Percentiles rank a stretch among this genome's conserved stretches.
Evolutionary conservation across 2,113 vertebrate genomes (phyloP).

Genomic region (Parotia lawesii): DNA sequence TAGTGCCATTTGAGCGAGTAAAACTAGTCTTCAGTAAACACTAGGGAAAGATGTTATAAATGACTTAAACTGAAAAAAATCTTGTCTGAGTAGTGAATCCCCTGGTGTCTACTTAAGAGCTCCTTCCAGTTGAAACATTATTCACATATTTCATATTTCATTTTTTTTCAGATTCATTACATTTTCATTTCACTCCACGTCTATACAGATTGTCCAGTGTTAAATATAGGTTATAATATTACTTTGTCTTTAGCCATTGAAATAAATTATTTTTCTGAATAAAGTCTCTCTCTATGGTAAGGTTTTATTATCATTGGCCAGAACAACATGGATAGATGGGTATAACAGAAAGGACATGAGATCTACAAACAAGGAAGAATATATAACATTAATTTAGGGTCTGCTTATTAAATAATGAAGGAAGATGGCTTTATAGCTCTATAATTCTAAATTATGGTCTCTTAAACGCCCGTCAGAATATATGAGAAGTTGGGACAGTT

Average conservation of each 20-base stretch:
- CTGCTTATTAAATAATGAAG: constrained; percentile 35
- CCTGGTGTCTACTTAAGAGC: neutral
- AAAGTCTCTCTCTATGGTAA: neutral
- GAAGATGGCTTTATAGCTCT: constrained; percentile 15
- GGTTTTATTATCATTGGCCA: neutral
- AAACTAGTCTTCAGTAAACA: neutral
- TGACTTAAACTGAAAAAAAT: neutral
- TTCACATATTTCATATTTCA: neutral
- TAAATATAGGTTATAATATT: neutral
- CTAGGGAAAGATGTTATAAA: neutral
- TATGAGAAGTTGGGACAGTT: constrained; percentile 5
- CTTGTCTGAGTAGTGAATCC: neutral
- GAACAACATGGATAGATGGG: neutral
- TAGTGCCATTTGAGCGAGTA: neutral
- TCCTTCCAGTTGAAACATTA: neutral
- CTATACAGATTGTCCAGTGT: neutral
- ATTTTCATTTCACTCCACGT: neutral
- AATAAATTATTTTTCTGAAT: neutral
- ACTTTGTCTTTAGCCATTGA: neutral
- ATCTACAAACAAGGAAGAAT: constrained; percentile 5
- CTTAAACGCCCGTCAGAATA: constrained; percentile 32
- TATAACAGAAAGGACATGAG: neutral
- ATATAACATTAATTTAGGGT: neutral
- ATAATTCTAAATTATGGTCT: constrained; percentile 31
- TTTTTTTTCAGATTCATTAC: neutral